Conservation (phyloP, 2,888 invertebrate genomes). For the Diplazon laetatorius region DNA sequence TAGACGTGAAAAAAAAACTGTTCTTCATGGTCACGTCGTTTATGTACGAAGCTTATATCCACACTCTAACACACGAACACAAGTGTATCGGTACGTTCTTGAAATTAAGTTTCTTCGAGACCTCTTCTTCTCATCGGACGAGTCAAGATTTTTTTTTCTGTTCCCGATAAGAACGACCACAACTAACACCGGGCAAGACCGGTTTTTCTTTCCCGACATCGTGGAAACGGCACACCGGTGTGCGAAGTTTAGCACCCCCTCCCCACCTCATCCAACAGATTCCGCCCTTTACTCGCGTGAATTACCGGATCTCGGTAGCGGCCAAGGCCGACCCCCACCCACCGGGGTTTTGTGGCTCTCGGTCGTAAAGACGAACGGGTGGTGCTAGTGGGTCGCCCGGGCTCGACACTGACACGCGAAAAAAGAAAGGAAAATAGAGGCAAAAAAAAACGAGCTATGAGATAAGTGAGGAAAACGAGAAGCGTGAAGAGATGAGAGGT, state of each 20-base stretch:
- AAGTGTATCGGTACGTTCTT: conserved; percentile 39
- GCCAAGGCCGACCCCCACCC: conserved; percentile 60
- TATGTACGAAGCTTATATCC: no score
- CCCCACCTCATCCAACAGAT: no score
- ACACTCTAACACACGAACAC: no score
- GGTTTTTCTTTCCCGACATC: conserved; percentile 19
- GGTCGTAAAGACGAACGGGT: conserved; percentile 56
- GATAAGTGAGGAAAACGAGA: conserved; percentile 37
- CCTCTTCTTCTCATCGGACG: conserved; percentile 12
- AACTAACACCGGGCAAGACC: not conserved
- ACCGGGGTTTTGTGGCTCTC: conserved; percentile 42
- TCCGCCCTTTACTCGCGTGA: conserved; percentile 26
- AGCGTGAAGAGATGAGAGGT: conserved; percentile 23
- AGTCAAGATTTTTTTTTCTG: conserved; percentile 31
- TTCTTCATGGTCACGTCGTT: no score
- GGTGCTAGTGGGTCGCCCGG: conserved; percentile 73
- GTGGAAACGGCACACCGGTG: conserved; percentile 4
- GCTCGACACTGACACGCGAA: conserved; percentile 44
- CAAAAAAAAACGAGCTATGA: conserved; percentile 30
- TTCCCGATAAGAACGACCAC: not conserved
- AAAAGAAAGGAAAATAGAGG: no score
- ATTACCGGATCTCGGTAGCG: conserved; percentile 35
- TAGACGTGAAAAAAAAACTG: no score
- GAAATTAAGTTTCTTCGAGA: conserved; percentile 53
- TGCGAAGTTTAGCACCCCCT: not conserved